phyloP scores from a whole-genome alignment of 2,888 invertebrate species.

The Dryococelus australis region DNA sequence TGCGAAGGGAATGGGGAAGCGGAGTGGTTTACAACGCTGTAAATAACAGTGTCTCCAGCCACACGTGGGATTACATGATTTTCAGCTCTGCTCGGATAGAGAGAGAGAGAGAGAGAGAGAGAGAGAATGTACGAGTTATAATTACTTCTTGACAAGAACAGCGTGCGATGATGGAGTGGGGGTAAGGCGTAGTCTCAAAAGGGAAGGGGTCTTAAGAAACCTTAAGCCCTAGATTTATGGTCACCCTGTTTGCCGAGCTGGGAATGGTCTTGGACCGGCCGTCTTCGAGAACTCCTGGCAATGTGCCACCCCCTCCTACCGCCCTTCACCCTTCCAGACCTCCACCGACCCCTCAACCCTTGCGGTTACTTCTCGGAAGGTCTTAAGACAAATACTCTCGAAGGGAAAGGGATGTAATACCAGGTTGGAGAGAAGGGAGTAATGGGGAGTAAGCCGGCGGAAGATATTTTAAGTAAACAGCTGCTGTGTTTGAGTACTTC shows the following conservation, averaged over 20 bases:
- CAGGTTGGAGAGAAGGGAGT: neutral
- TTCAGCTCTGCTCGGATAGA: neutral
- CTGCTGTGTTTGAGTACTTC: neutral
- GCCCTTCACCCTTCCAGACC: neutral
- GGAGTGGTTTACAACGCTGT: neutral
- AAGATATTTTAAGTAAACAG: slow-evolving; percentile 16
- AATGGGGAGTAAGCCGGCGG: neutral
- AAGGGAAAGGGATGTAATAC: neutral
- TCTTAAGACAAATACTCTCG: neutral
- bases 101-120: neutral
- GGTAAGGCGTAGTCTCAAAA: neutral
- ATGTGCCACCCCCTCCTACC: no score
- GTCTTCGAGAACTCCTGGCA: neutral
- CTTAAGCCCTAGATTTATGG: neutral
- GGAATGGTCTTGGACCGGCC: neutral
- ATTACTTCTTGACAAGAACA: neutral
- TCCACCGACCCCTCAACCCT: neutral
- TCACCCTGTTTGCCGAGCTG: neutral
- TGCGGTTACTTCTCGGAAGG: neutral
- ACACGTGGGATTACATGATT: neutral
- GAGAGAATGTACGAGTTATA: neutral
- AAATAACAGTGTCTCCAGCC: neutral
- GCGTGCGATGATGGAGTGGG: neutral
- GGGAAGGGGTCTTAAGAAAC: neutral
- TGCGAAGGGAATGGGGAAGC: neutral